Conservation (phyloP, 1,140 invertebrate species). For the Drosophila sulfurigaster region DNA sequence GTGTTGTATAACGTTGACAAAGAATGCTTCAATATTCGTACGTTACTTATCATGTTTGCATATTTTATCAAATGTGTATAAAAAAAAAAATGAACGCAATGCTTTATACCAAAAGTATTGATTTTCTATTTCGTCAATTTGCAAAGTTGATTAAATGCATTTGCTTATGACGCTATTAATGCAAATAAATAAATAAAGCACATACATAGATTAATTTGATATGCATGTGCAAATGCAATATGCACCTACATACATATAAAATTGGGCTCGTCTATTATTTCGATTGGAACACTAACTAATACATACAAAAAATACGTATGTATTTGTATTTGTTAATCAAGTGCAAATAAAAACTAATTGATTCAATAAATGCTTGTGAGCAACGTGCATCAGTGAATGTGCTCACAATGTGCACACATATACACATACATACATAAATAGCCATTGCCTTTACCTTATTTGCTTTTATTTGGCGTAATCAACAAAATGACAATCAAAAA, state of each 20-base stretch:
- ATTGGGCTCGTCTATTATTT: too few species aligned
- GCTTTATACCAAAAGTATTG: not conserved
- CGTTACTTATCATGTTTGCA: too few species aligned
- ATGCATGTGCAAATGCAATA: not conserved
- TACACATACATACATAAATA: not conserved
- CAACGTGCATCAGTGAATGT: not conserved
- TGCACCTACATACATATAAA: not conserved
- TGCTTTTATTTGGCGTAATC: not conserved
- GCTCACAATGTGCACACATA: not conserved
- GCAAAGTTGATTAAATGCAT: not conserved
- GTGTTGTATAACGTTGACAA: too few species aligned
- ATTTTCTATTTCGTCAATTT: not conserved
- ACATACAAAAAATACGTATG: not conserved
- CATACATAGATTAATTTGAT: not conserved
- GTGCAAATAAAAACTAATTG: not conserved
- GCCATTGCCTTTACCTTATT: not conserved
- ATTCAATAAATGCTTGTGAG: not conserved
- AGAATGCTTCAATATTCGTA: too few species aligned
- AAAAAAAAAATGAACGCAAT: too few species aligned
- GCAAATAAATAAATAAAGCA: not conserved
- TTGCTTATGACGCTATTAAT: not conserved
- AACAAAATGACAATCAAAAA: not conserved
- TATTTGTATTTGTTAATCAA: slow-evolving; percentile 1
- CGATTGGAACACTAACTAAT: too few species aligned
- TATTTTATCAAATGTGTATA: too few species aligned